phyloP scores from a whole-genome alignment of 2,113 vertebrate genomes.

The Pholis gunnellus region DNA sequence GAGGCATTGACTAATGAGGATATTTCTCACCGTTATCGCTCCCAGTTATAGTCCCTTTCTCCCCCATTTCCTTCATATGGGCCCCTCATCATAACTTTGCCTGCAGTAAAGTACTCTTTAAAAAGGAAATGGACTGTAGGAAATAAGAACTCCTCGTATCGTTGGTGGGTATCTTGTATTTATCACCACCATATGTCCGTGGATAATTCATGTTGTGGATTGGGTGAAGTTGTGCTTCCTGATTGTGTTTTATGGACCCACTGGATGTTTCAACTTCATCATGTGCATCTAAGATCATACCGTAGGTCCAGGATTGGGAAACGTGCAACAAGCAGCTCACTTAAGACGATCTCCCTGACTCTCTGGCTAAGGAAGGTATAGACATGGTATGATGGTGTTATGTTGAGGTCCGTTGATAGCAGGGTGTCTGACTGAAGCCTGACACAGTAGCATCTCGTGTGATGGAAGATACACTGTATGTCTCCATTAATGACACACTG shows the following conservation, averaged over 20 bases:
- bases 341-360: conserved; percentile 34
- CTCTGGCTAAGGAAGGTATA: conserved; percentile 13
- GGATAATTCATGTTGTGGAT: conserved; percentile 23
- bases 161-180: conserved; percentile 36
- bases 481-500: conserved; percentile 36
- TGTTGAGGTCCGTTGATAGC: conserved; percentile 22
- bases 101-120: conserved; percentile 45
- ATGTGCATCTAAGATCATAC: conserved; percentile 56
- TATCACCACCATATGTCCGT: conserved; percentile 58
- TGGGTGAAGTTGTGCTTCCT: conserved; percentile 60
- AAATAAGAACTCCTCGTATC: conserved; percentile 46
- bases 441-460: conserved; percentile 17
- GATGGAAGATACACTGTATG: conserved; percentile 19
- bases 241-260: conserved; percentile 52
- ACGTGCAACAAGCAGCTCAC: conserved; percentile 19
- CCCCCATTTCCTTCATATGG: conserved; percentile 49
- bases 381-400: neutral
- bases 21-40: conserved; percentile 34
- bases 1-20: conserved; percentile 47
- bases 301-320: conserved; percentile 9
- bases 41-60: conserved; percentile 23
- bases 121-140: conserved; percentile 41
- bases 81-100: conserved; percentile 63
- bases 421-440: conserved; percentile 29
- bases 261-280: conserved; percentile 42